phyloP scores from a whole-genome alignment of 2,888 invertebrate species.

The Xestia xanthographa region DNA sequence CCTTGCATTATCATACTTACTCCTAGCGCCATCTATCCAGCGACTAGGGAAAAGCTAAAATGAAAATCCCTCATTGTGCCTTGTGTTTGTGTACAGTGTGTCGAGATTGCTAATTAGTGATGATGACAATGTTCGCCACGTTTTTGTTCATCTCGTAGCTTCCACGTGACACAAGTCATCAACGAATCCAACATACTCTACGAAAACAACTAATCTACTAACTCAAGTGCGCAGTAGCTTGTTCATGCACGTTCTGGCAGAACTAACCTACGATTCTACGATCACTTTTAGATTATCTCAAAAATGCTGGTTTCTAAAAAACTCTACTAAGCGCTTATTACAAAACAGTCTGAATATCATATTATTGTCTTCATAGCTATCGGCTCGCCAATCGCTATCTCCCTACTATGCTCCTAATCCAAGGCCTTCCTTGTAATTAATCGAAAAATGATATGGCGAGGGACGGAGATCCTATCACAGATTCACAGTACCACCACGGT shows the following conservation, averaged over 20 bases:
- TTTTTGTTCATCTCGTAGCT: slow-evolving; percentile 11
- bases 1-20: too few species aligned
- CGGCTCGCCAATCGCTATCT: slow-evolving; percentile 20
- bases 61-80: too few species aligned
- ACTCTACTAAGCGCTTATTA: background rate
- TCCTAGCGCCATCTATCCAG: too few species aligned
- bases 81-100: background rate
- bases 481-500: background rate
- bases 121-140: slow-evolving; percentile 10
- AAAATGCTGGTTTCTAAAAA: background rate
- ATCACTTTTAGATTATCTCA: background rate
- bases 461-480: slow-evolving; percentile 20
- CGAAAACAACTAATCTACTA: background rate
- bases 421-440: slow-evolving; percentile 34
- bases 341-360: background rate
- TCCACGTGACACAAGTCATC: slow-evolving; percentile 22
- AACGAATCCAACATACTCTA: background rate
- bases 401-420: slow-evolving; percentile 2
- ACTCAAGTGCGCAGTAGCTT: background rate
- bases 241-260: background rate
- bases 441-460: slow-evolving; percentile 27
- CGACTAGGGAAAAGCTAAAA: too few species aligned
- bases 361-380: background rate
- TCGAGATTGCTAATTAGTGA: slow-evolving; percentile 4
- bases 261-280: background rate